Conservation (phyloP, 2,888 invertebrate genomes). For the Pollenia amentaria region DNA sequence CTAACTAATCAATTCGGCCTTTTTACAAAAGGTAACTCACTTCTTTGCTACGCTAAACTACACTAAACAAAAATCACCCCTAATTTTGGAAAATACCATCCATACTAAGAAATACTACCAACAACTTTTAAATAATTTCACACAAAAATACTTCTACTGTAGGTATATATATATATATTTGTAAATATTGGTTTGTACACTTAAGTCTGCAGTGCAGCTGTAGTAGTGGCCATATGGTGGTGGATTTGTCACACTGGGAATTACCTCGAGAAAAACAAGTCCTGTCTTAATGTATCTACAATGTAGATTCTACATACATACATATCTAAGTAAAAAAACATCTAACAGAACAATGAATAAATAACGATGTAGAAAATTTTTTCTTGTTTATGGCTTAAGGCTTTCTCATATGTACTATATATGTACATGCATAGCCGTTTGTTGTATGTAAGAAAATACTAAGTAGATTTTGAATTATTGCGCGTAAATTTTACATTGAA, state of each 20-base stretch:
- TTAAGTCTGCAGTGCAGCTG: conserved; percentile 22
- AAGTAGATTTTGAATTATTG: conserved; percentile 56
- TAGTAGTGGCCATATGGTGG: conserved; percentile 61
- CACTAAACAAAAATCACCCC: conserved; percentile 48
- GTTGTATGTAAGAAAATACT: not conserved
- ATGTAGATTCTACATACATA: conserved; percentile 14
- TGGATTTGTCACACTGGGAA: conserved; percentile 58
- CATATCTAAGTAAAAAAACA: not conserved
- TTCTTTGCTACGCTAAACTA: conserved; percentile 36
- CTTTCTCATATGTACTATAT: not conserved
- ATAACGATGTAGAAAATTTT: conserved; percentile 34
- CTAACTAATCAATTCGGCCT: conserved; percentile 78
- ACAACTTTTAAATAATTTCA: not conserved
- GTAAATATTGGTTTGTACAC: not conserved
- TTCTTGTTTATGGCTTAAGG: conserved; percentile 49
- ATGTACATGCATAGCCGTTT: not conserved
- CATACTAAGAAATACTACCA: not conserved
- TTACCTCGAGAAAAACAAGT: conserved; percentile 50
- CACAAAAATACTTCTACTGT: not conserved
- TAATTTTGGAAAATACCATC: conserved; percentile 41
- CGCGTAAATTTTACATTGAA: conserved; percentile 63
- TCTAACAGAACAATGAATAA: conserved; percentile 46
- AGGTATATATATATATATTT: not conserved
- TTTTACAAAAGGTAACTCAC: conserved; percentile 68
- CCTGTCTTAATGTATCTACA: conserved; percentile 13